Evolutionary conservation across 1,140 invertebrate genomes (phyloP).

Genomic region (Anagrus nilaparvatae): DNA sequence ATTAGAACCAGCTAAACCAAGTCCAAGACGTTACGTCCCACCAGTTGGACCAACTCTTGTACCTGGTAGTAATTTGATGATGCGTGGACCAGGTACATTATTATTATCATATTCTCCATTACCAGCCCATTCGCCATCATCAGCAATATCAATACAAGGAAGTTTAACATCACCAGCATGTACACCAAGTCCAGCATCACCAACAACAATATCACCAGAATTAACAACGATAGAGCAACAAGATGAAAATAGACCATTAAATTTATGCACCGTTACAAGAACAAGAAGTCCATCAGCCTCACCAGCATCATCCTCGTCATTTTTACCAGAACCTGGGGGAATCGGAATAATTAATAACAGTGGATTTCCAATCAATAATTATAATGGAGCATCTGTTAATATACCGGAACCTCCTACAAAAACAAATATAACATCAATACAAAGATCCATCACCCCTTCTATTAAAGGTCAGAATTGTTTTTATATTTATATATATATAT

Average conservation of each 20-base stretch:
- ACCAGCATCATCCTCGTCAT: slow-evolving; percentile 15
- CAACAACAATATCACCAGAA: no score
- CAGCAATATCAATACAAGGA: slow-evolving; percentile 14
- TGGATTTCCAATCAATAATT: no score
- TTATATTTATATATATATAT: no score
- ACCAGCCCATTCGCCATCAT: slow-evolving; percentile 22
- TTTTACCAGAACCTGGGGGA: slow-evolving; percentile 20
- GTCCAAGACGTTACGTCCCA: slow-evolving; percentile 21
- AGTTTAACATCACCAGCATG: slow-evolving; percentile 26
- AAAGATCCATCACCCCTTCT: no score
- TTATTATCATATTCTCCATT: slow-evolving; percentile 25
- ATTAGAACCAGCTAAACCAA: slow-evolving; percentile 13
- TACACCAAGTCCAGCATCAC: slow-evolving; percentile 25
- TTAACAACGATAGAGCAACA: no score
- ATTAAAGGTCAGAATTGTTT: no score
- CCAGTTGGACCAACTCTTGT: slow-evolving; percentile 21
- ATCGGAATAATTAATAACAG: no score
- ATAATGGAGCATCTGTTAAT: no score
- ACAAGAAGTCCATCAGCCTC: slow-evolving; percentile 21
- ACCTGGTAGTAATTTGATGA: no score
- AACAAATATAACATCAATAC: no score
- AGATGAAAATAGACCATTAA: slow-evolving; percentile 23
- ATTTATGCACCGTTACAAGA: slow-evolving; percentile 22
- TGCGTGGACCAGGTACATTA: no score
- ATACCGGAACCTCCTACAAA: no score